Evolutionary conservation across 2,113 vertebrate genomes (phyloP).

Genomic region (Callospermophilus lateralis): DNA sequence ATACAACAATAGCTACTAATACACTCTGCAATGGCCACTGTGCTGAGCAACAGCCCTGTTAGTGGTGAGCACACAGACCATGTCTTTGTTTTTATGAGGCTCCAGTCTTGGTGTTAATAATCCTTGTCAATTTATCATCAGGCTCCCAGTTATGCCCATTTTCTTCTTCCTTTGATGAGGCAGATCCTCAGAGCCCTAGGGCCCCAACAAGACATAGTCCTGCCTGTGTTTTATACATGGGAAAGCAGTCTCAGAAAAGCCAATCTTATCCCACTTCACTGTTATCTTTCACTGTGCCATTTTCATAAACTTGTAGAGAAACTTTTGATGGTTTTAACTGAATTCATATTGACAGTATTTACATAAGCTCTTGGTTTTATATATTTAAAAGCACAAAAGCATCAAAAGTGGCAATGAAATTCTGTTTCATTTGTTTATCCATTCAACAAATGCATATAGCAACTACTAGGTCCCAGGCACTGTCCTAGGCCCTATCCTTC

Average conservation of each 20-base stretch:
- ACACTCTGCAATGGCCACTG: neutral
- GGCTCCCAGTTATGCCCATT: neutral
- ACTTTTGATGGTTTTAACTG: neutral
- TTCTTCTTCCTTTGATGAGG: neutral
- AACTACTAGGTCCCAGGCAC: neutral
- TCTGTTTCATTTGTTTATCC: neutral
- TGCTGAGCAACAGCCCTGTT: fast-evolving
- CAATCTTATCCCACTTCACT: neutral
- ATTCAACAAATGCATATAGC: neutral
- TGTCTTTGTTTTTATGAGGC: neutral
- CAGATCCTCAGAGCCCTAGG: neutral
- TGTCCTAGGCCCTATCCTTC: too few relatives aligned
- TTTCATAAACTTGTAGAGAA: neutral
- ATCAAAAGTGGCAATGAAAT: neutral
- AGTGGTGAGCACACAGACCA: fast-evolving
- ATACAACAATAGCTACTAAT: neutral
- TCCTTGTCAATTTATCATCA: neutral
- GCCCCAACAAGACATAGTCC: too few relatives aligned
- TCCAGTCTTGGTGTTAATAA: neutral
- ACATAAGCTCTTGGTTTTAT: neutral
- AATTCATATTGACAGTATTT: neutral
- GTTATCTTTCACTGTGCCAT: neutral
- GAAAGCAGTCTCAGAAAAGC: neutral
- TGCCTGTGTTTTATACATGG: neutral
- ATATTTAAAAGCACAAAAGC: neutral